phyloP scores from a whole-genome alignment of 1,140 invertebrate genomes.

The Drosophila persimilis region DNA sequence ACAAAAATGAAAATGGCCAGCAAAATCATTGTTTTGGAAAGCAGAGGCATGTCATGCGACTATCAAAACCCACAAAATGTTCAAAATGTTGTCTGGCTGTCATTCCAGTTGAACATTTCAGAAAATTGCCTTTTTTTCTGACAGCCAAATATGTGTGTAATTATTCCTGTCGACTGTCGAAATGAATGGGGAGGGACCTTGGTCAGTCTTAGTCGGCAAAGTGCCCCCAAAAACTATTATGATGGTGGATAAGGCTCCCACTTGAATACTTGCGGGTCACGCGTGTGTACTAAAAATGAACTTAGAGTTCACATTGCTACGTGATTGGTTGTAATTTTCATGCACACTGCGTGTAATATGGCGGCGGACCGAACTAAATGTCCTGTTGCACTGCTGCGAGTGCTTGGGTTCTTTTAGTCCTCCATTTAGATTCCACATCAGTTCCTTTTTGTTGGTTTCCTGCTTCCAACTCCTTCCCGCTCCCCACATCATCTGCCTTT shows the following conservation, averaged over 20 bases:
- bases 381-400: constrained; percentile 30
- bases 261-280: constrained; percentile 17
- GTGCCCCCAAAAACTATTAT: constrained; percentile 60
- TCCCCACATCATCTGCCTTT: constrained; percentile 25
- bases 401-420: constrained; percentile 13
- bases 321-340: constrained; percentile 43
- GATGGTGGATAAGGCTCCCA: constrained; percentile 37
- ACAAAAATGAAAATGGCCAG: constrained; percentile 1
- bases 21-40: neutral
- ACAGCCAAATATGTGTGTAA: constrained; percentile 42
- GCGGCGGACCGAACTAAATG: constrained; percentile 45
- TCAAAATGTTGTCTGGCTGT: constrained; percentile 25
- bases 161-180: constrained; percentile 51
- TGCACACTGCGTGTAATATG: constrained; percentile 56
- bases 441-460: constrained; percentile 4
- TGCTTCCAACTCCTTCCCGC: neutral
- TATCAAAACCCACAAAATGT: constrained; percentile 20
- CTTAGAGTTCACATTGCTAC: constrained; percentile 44
- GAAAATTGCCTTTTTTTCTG: constrained; percentile 46
- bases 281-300: constrained; percentile 42
- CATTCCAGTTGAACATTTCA: constrained; percentile 42
- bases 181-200: constrained; percentile 40
- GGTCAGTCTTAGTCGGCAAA: constrained; percentile 24
- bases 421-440: constrained; percentile 1
- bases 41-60: neutral